Base-by-base conservation (phyloP, 2,888 invertebrate genomes). In the Hypomecis atomaria region DNA sequence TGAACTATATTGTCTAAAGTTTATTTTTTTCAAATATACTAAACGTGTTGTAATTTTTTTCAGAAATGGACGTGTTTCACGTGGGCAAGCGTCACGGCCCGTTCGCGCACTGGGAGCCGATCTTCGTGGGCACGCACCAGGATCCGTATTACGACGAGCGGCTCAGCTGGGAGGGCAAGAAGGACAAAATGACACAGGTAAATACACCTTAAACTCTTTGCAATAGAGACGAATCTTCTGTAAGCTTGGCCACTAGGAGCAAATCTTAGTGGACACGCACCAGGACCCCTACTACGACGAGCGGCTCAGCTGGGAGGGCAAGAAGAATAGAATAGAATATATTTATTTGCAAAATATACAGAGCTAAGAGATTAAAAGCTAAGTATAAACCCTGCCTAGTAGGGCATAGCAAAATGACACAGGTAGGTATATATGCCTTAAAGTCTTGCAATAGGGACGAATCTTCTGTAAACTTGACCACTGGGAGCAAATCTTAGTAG, bases 121-220 rank as follows among this genome's bases (percentile, higher is more conserved):
- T 98, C 75, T 98, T 96, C 81, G 97, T 98, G 66, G 98, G 98
- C 13, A 98, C 98, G 0, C 96, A 98, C 85, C 93, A 94, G 23
- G 98, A 98, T 78, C 98, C 98, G 0, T 93, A 96, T 71, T 98
- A 98, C 84, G 98, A 98, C 74, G 98, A 98, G 85, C 94, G 98
- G 79, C 94, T 98, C 67, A 97, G 97, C 83, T 98, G 98, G 98
- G 98, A 98, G 83, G 98, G 98, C 48, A 97, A 97, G 88, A 96
- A 97, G 87, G 98, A 98, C 88, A 98, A 98, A 92, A 98, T 98
- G 98, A 97, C 98, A 66, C 98, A 98, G 96, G 98, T 98, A 85
- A 47, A 53, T 48, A 23, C n/a, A 10, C 23, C 23, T 23, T 23
- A 23, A 23, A 23, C 23, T 23, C 23, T 23, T n/a, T 23, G 23